Conservation (phyloP, 2,888 invertebrate species). For the Keiferia lycopersicella region DNA sequence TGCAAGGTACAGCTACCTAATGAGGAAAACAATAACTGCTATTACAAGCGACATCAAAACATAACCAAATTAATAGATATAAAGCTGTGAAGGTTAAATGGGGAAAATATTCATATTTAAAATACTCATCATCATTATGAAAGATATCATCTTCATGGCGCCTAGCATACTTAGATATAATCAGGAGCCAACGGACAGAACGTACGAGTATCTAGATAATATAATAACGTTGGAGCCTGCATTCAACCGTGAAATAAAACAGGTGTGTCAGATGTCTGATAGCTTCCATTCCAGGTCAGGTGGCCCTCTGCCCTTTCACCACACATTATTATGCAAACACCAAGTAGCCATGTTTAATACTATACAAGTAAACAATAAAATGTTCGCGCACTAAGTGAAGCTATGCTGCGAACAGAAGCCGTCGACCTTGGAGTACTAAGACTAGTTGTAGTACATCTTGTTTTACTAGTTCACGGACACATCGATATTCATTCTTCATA, state of each 20-base stretch:
- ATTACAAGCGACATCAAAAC: too few species aligned
- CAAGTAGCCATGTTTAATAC: conserved; percentile 2
- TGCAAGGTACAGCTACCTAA: neutral
- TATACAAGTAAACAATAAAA: conserved; percentile 24
- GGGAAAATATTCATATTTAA: neutral
- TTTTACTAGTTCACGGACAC: conserved; percentile 43
- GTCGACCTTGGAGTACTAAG: conserved; percentile 46
- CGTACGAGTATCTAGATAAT: neutral
- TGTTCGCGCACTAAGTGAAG: conserved; percentile 31
- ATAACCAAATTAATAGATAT: too few species aligned
- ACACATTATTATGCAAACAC: conserved; percentile 21
- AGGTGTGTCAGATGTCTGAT: conserved; percentile 19
- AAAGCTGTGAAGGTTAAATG: too few species aligned
- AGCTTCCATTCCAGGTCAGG: conserved; percentile 16
- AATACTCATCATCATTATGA: conserved; percentile 5
- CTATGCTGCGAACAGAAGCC: conserved; percentile 41
- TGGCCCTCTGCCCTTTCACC: conserved; percentile 20
- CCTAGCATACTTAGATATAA: conserved; percentile 6
- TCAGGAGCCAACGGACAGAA: neutral
- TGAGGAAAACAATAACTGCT: neutral
- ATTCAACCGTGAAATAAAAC: conserved; percentile 8
- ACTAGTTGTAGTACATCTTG: conserved; percentile 32
- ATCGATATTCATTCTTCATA: conserved; percentile 12
- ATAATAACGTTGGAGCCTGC: conserved; percentile 2
- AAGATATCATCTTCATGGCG: conserved; percentile 11